Evolutionary conservation across 1,140 invertebrate genomes (phyloP).

Genomic region (Centruroides vittatus): DNA sequence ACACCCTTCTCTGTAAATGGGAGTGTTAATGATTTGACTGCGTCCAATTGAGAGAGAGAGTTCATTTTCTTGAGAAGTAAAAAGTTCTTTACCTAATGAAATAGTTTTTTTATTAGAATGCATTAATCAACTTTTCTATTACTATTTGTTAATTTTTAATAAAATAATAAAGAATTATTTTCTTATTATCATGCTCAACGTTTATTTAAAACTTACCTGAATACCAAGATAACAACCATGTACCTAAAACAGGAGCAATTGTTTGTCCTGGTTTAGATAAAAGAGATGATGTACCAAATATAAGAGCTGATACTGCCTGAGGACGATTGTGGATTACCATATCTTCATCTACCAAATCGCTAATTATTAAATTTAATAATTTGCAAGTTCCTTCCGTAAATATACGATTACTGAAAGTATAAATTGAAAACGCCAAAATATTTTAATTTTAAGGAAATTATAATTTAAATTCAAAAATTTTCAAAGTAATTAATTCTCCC

Average conservation of each 20-base stretch:
- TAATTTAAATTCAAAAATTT: too few species aligned
- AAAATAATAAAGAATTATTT: too few species aligned
- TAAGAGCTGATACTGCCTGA: not conserved
- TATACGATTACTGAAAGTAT: not conserved
- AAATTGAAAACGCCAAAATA: not conserved
- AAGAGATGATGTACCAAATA: not conserved
- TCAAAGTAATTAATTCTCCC: too few species aligned
- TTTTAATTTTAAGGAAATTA: too few species aligned
- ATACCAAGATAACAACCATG: not conserved
- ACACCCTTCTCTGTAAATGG: not conserved
- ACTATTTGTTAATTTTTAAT: too few species aligned
- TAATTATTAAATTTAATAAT: not conserved
- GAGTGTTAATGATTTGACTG: not conserved
- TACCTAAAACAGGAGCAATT: not conserved
- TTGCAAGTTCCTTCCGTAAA: not conserved
- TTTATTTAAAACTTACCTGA: not conserved
- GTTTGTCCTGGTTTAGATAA: not conserved
- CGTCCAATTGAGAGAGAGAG: not conserved
- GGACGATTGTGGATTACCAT: not conserved
- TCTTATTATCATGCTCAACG: too few species aligned
- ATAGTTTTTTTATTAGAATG: too few species aligned
- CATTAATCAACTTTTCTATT: too few species aligned
- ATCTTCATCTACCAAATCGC: not conserved
- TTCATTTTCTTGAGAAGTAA: too few species aligned
- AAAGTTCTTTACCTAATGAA: too few species aligned